Base-by-base conservation (phyloP, 2,888 invertebrate genomes). In the Mythimna loreyi region DNA sequence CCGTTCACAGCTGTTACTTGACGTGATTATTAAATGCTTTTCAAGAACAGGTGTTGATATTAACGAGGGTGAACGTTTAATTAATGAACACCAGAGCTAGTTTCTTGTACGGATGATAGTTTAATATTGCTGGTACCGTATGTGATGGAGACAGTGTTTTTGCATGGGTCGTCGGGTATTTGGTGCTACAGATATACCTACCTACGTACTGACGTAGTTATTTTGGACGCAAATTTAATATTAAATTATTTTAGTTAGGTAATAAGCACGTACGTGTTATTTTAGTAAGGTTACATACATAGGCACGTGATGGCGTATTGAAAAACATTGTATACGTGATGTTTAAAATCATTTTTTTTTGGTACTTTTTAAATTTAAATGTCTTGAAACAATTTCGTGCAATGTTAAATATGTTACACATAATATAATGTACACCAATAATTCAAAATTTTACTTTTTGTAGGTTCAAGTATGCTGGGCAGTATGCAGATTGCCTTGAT, bases 41-140 rank as follows among this genome's bases (percentile, higher is more conserved):
- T 94, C 95, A 93, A 90, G 93, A 93, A 90, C 96, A 96, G 95
- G 96, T 95, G 95, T 91, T 94, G 93, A 93, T 95, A 92, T 93
- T 94, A 94, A 96, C 92, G 89, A 92, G 92, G 92, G 93, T 90
- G 92, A 94, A 93, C 89, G 87, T 91, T 94, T 94, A 94, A 95
- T 95, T 95, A 96, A 96, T 94, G 92, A 94, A 94, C 93, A 92
- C 85, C 82, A 89, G 76, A 53, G 84, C 81, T 87, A 84, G 87
- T 86, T 84, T 84, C 82, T 84, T 86, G 81, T 82, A 80, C 69
- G 72, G 86, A 82, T 82, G 85, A 84, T 83, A 83, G 83, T 83
- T 83, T 83, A 75, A 83, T 83, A 83, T 80, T 77, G 80, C 77
- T 73, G 77, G 75, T 64, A 71, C 70, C 67, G 67, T 79, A 28